phyloP scores from a whole-genome alignment of 2,113 vertebrate species.

The Callorhinus ursinus region DNA sequence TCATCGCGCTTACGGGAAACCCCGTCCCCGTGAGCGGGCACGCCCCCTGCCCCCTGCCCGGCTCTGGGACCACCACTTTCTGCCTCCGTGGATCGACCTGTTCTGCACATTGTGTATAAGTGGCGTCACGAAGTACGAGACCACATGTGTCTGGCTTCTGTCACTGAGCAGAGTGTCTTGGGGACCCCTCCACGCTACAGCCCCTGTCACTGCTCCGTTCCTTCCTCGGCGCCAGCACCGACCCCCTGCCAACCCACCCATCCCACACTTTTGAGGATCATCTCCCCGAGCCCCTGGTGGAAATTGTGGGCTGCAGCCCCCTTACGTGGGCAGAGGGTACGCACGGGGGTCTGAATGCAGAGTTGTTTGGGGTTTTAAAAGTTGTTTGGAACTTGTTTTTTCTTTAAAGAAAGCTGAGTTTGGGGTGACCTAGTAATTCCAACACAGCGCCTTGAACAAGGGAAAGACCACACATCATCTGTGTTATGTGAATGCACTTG shows the following conservation, averaged over 20 bases:
- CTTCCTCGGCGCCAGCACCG: background rate
- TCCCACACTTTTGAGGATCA: fast-evolving
- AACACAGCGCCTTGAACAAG: fast-evolving
- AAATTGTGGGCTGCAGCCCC: background rate
- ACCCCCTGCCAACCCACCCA: fast-evolving
- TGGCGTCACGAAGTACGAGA: fast-evolving
- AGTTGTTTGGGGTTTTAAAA: background rate
- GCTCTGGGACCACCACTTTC: background rate
- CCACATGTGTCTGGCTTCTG: background rate
- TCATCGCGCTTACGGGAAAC: background rate
- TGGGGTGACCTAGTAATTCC: background rate
- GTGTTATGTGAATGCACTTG: fast-evolving
- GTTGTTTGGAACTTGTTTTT: background rate
- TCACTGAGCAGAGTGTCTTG: background rate
- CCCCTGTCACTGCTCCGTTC: fast-evolving
- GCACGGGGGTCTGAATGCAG: background rate
- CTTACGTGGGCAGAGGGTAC: background rate
- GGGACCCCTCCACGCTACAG: fast-evolving
- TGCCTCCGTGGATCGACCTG: background rate
- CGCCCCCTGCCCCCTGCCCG: background rate
- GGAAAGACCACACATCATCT: fast-evolving
- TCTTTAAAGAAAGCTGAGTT: background rate
- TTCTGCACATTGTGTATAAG: background rate
- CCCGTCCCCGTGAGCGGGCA: background rate
- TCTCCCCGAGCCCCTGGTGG: too few species aligned